A percentile compares a stretch with the other conserved stretches of the same genome.
Evolutionary conservation across 2,888 invertebrate species (phyloP).

Genomic region (Saturnia japonica): DNA sequence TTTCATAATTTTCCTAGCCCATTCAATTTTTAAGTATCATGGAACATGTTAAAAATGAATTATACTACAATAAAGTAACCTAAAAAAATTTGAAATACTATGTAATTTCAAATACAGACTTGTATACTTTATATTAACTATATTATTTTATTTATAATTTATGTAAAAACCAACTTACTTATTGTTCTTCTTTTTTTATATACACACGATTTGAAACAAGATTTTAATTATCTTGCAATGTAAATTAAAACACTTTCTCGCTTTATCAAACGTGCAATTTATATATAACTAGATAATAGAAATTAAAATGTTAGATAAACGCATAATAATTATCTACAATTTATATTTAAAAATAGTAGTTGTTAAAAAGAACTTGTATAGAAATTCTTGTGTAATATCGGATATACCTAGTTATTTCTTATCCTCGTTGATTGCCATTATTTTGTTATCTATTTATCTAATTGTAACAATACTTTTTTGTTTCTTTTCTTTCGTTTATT

Average conservation of each 20-base stretch:
- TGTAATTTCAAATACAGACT: neutral
- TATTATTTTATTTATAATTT: neutral
- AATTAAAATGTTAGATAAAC: conserved; percentile 60
- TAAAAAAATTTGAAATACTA: neutral
- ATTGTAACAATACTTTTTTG: conserved; percentile 45
- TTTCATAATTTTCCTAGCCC: too few species aligned
- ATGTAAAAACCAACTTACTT: neutral
- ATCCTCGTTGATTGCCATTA: conserved; percentile 59
- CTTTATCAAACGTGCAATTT: conserved; percentile 81
- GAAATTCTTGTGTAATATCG: conserved; percentile 37
- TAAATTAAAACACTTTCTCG: conserved; percentile 59
- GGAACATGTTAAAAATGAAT: too few species aligned
- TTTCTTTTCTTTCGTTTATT: conserved; percentile 60
- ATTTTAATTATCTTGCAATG: conserved; percentile 38
- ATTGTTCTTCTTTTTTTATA: neutral
- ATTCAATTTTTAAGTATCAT: too few species aligned
- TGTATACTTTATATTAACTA: neutral
- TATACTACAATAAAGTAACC: too few species aligned
- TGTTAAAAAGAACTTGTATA: conserved; percentile 52
- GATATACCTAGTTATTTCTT: conserved; percentile 20
- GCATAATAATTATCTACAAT: conserved; percentile 56
- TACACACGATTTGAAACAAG: conserved; percentile 14
- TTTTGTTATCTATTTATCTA: conserved; percentile 79
- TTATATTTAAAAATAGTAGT: conserved; percentile 30
- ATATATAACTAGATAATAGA: conserved; percentile 68